Conservation (phyloP, 2,113 vertebrate species). For the Lampris incognitus region DNA sequence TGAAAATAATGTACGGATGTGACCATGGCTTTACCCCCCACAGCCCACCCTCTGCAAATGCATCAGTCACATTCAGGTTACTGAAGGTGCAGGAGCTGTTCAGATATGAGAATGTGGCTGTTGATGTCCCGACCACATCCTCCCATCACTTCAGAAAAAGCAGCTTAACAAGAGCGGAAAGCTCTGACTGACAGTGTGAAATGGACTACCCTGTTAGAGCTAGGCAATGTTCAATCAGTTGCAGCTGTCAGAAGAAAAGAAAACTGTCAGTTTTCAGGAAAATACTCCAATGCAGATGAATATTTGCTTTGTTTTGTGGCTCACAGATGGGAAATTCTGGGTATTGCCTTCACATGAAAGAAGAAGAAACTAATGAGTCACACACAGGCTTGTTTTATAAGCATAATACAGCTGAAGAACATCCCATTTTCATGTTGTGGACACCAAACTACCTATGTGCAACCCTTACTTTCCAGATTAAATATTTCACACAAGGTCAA, state of each 20-base stretch:
- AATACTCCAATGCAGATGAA: conserved; percentile 7
- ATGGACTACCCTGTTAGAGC: conserved; percentile 19
- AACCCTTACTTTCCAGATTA: not conserved
- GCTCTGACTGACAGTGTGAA: conserved; percentile 27
- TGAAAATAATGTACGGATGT: no score
- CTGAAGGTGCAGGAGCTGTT: conserved; percentile 10
- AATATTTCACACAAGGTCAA: not conserved
- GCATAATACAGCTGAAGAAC: no score
- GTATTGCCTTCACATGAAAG: not conserved
- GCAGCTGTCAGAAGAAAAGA: conserved; percentile 20
- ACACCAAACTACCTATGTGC: no score
- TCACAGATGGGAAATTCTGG: not conserved
- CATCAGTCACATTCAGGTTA: not conserved
- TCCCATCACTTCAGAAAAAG: conserved; percentile 48
- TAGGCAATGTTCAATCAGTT: not conserved
- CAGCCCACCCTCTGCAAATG: not conserved
- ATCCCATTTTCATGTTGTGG: no score
- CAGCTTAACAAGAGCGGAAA: conserved; percentile 37
- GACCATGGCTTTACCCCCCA: not conserved
- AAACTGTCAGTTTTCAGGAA: conserved; percentile 7
- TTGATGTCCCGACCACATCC: conserved; percentile 68
- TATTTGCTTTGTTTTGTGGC: not conserved
- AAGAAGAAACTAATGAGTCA: not conserved
- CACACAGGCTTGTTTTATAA: no score
- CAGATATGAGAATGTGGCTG: conserved; percentile 40